A percentile compares a stretch with the other conserved stretches of the same genome.
Evolutionary conservation across 2,113 vertebrate genomes (phyloP).

Genomic region (Athene cunicularia): DNA sequence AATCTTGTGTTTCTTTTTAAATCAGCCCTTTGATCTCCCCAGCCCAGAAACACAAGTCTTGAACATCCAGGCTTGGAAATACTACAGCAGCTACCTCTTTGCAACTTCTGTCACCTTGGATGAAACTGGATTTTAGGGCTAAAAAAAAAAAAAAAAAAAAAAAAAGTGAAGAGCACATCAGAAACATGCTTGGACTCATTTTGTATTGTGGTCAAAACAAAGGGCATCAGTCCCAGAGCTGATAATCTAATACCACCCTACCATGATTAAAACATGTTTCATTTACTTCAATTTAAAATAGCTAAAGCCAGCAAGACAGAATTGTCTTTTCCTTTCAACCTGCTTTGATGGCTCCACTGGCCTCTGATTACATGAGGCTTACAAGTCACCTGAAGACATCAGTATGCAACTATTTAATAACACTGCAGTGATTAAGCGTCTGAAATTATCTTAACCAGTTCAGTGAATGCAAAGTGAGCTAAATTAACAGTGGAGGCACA

Average conservation of each 20-base stretch:
- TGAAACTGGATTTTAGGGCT: neutral
- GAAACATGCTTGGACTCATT: neutral
- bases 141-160: neutral
- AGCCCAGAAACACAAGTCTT: neutral
- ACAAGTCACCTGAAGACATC: neutral
- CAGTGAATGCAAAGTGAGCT: neutral
- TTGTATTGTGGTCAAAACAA: neutral
- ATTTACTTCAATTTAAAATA: neutral
- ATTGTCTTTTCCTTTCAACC: conserved; percentile 6
- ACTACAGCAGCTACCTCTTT: neutral
- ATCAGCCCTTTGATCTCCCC: neutral
- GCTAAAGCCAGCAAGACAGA: neutral
- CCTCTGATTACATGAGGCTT: neutral
- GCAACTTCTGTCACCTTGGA: neutral
- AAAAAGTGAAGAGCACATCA: neutral
- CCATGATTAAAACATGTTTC: neutral
- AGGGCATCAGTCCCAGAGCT: neutral
- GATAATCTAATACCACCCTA: neutral
- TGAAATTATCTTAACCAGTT: conserved; percentile 12
- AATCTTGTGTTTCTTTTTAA: neutral
- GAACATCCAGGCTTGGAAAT: neutral
- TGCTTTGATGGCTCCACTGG: neutral
- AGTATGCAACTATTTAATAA: conserved; percentile 29
- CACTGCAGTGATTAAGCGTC: neutral
- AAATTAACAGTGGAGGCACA: conserved; percentile 13